Evolutionary conservation across 2,888 invertebrate genomes (phyloP).

Genomic region (Nomada hirtipes): DNA sequence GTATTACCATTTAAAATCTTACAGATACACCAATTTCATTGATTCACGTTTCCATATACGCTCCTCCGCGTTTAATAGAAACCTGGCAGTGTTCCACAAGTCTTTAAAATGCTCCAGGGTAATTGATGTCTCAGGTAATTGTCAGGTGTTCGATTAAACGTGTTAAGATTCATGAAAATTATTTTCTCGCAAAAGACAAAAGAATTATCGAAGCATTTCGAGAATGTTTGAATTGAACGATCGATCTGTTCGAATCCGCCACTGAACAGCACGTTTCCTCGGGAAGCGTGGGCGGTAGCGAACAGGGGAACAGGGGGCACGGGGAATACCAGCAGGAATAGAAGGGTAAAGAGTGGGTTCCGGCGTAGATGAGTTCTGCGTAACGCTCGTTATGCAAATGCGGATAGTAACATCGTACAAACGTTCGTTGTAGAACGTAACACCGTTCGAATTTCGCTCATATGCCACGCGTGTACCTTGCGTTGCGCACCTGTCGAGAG

Average conservation of each 20-base stretch:
- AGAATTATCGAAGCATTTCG: no score
- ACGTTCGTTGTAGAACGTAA: conserved; percentile 40
- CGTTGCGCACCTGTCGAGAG: not conserved
- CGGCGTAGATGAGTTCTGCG: conserved; percentile 54
- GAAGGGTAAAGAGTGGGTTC: conserved; percentile 21
- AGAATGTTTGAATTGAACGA: not conserved
- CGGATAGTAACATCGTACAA: conserved; percentile 63
- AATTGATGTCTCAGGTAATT: no score
- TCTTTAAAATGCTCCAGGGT: no score
- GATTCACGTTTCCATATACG: no score
- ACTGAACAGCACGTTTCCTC: conserved; percentile 17
- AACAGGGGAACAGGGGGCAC: not conserved
- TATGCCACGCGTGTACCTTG: conserved; percentile 4
- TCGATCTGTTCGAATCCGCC: conserved; percentile 15
- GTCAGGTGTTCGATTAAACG: no score
- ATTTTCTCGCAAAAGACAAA: not conserved
- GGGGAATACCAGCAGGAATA: not conserved
- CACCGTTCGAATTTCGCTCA: not conserved
- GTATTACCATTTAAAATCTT: no score
- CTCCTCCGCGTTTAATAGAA: no score
- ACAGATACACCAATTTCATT: no score
- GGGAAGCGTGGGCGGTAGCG: conserved; percentile 37
- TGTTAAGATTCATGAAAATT: no score
- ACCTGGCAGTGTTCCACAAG: no score
- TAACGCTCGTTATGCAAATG: conserved; percentile 71